Conservation (phyloP, 2,113 vertebrate species). For the Thamnophis sirtalis region DNA sequence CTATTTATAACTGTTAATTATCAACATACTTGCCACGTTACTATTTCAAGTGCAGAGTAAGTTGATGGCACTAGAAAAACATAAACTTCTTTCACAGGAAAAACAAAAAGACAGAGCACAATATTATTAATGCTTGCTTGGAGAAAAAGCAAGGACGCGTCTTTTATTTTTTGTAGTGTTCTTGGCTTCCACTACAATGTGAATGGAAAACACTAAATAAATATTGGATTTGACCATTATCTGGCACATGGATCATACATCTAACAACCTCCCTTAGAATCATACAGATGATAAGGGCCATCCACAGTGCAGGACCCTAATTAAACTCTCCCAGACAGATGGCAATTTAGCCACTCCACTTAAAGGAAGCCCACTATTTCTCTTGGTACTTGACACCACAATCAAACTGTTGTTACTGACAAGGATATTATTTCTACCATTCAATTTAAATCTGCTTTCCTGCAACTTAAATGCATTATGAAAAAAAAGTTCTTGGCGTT, state of each 20-base stretch:
- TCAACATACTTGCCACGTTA: neutral
- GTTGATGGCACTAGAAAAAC: neutral
- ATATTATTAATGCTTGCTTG: neutral
- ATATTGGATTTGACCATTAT: neutral
- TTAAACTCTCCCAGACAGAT: neutral
- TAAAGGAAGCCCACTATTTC: neutral
- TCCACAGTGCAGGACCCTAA: neutral
- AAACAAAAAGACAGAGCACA: neutral
- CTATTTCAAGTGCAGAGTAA: neutral
- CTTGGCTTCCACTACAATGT: neutral
- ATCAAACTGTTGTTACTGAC: neutral
- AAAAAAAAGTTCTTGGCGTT: too few relatives aligned
- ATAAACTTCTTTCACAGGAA: neutral
- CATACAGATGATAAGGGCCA: neutral
- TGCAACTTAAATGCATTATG: neutral
- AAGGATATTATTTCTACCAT: neutral
- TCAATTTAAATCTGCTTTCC: neutral
- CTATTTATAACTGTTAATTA: neutral
- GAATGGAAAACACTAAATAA: neutral
- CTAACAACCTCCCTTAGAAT: neutral
- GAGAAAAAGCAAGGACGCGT: neutral
- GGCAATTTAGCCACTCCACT: neutral
- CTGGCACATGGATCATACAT: neutral
- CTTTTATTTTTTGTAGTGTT: neutral
- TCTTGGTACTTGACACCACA: neutral